Evolutionary conservation across 2,888 invertebrate species (phyloP).

Genomic region (Nezara viridula): DNA sequence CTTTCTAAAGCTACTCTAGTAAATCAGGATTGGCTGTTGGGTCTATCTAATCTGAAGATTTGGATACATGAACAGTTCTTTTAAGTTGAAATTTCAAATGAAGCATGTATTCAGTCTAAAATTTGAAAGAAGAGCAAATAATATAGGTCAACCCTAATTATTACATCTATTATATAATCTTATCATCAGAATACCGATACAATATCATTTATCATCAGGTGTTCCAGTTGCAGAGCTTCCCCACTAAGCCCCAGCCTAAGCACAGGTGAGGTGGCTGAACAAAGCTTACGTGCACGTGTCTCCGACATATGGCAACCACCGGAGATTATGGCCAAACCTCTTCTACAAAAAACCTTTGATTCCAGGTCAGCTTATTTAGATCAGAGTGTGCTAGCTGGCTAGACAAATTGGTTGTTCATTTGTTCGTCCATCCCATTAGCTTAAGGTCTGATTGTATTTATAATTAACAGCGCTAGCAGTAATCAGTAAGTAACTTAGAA

Average conservation of each 20-base stretch:
- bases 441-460: neutral
- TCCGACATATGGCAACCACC: slow-evolving; percentile 40
- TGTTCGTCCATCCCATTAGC: neutral
- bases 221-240: neutral
- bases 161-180: no score
- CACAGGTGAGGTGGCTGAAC: slow-evolving; percentile 25
- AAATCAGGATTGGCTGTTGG: no score
- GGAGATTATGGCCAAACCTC: slow-evolving; percentile 37
- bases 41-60: no score
- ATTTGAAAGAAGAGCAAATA: no score
- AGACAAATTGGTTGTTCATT: slow-evolving; percentile 2
- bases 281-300: slow-evolving; percentile 32
- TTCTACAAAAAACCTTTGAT: neutral
- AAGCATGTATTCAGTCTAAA: no score
- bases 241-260: neutral
- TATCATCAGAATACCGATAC: no score
- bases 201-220: neutral
- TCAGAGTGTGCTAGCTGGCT: neutral
- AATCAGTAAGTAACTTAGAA: neutral
- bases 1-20: no score
- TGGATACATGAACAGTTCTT: no score
- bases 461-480: neutral
- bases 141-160: no score
- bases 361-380: slow-evolving; percentile 22
- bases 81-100: no score